Percentiles rank a stretch among this genome's conserved stretches.
Conservation (phyloP, 2,113 vertebrate genomes). For the Melanerpes aurifrons region DNA sequence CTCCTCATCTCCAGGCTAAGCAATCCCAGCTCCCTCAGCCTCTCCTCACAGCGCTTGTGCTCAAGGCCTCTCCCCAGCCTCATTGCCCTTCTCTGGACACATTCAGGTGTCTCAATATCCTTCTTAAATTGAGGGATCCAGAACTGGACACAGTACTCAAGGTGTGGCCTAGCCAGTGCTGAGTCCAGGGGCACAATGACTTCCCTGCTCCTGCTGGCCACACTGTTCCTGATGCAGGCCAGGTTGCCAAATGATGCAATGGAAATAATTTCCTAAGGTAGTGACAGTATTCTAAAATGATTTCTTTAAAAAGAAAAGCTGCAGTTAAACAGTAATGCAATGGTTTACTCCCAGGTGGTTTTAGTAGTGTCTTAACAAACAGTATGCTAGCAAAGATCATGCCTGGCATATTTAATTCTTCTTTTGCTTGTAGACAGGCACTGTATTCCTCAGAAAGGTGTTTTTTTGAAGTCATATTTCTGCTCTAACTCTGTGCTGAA, state of each 20-base stretch:
- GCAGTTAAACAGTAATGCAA: not conserved
- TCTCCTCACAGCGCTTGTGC: too few species aligned
- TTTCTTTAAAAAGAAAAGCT: not conserved
- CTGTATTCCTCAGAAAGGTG: not conserved
- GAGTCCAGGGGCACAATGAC: too few species aligned
- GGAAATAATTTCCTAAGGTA: not conserved
- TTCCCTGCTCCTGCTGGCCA: too few species aligned
- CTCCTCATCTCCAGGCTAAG: too few species aligned
- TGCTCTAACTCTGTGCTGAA: not conserved
- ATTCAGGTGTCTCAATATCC: too few species aligned
- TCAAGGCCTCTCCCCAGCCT: too few species aligned
- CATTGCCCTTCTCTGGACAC: too few species aligned
- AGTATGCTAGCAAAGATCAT: not conserved
- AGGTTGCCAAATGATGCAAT: not conserved
- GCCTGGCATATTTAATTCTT: not conserved
- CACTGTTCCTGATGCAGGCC: too few species aligned
- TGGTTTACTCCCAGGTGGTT: not conserved
- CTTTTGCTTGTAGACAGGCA: not conserved
- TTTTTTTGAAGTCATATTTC: not conserved
- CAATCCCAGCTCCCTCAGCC: too few species aligned
- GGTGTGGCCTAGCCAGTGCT: too few species aligned
- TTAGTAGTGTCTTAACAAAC: not conserved
- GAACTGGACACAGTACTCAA: too few species aligned
- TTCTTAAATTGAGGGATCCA: too few species aligned
- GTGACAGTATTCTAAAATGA: not conserved